Percentiles rank a stretch among this genome's conserved stretches.
Conservation (phyloP, 2,797 vertebrate species). For the Agapornis canus region DNA sequence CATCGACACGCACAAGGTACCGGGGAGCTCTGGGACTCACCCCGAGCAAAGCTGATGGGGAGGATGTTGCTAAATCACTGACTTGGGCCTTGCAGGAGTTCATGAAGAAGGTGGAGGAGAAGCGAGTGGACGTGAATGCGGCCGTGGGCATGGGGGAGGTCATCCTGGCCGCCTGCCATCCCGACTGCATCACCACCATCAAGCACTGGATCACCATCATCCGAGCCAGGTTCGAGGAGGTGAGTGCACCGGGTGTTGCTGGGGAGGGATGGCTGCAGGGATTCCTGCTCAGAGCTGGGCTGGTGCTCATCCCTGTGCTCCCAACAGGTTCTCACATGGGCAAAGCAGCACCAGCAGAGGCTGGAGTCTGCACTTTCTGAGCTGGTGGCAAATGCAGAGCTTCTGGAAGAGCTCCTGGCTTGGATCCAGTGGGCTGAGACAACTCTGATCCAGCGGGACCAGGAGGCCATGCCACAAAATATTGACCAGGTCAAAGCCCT, state of each 20-base stretch:
- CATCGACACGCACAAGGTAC: constrained; percentile 88
- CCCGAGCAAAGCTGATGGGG: accelerated
- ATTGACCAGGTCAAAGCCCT: constrained; percentile 92
- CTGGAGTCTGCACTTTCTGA: constrained; percentile 90
- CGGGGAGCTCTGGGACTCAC: not conserved
- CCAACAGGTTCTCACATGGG: constrained; percentile 90
- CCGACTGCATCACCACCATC: constrained; percentile 96
- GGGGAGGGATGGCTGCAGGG: not conserved
- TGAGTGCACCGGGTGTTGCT: constrained; percentile 37
- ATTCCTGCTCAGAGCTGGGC: not conserved
- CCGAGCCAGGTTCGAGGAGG: constrained; percentile 95
- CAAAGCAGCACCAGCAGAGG: constrained; percentile 96
- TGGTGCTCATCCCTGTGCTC: not conserved
- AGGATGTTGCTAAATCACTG: accelerated
- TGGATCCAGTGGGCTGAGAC: constrained; percentile 98
- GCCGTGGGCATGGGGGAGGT: constrained; percentile 92
- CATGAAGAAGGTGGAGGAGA: constrained; percentile 97
- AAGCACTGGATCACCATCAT: constrained; percentile 99
- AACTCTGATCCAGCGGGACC: constrained; percentile 91
- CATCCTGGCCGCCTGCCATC: constrained; percentile 91
- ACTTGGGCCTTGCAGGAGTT: constrained; percentile 81
- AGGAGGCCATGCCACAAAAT: constrained; percentile 91
- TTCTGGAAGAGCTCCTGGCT: constrained; percentile 93
- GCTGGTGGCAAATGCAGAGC: constrained; percentile 90
- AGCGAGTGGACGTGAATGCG: constrained; percentile 87